phyloP scores from a whole-genome alignment of 1,140 invertebrate genomes.

The Zaprionus taronus region DNA sequence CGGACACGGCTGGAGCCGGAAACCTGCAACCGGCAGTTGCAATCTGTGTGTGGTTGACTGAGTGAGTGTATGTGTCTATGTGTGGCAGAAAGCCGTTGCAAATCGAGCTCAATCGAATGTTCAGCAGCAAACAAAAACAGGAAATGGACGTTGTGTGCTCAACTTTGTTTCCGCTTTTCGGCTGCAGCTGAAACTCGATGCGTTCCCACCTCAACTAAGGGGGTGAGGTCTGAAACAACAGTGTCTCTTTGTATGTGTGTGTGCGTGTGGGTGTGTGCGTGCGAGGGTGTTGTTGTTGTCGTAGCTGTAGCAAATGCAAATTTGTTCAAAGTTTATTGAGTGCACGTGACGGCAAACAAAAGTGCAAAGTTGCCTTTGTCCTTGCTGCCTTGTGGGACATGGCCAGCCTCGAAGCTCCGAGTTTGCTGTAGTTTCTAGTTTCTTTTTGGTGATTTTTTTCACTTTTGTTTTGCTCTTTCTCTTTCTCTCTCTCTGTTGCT shows the following conservation, averaged over 20 bases:
- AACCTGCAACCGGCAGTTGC: slow-evolving; percentile 2
- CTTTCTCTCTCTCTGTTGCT: not conserved
- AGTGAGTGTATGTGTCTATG: slow-evolving; percentile 32
- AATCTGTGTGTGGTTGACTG: not conserved
- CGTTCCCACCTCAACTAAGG: slow-evolving; percentile 8
- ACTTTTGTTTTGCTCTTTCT: slow-evolving; percentile 20
- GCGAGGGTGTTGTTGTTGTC: slow-evolving; percentile 36
- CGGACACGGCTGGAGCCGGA: slow-evolving; percentile 3
- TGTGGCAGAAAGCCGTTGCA: slow-evolving; percentile 75
- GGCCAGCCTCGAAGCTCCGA: not conserved
- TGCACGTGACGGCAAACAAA: slow-evolving; percentile 83
- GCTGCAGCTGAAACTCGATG: slow-evolving; percentile 74
- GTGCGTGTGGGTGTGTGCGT: slow-evolving; percentile 22
- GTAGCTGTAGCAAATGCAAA: slow-evolving; percentile 73
- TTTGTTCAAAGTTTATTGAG: slow-evolving; percentile 83
- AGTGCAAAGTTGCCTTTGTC: slow-evolving; percentile 69
- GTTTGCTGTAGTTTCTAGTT: slow-evolving; percentile 30
- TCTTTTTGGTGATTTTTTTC: slow-evolving; percentile 14
- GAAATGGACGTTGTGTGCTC: slow-evolving; percentile 81
- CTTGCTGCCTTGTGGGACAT: slow-evolving; percentile 15
- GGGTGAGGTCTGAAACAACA: no score
- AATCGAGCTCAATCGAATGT: slow-evolving; percentile 74
- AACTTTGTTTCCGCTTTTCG: slow-evolving; percentile 76
- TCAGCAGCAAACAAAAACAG: slow-evolving; percentile 75
- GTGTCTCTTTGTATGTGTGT: slow-evolving; percentile 2